A percentile compares a stretch with the other conserved stretches of the same genome.
phyloP scores from a whole-genome alignment of 2,113 vertebrate species.

The Casuarius casuarius region DNA sequence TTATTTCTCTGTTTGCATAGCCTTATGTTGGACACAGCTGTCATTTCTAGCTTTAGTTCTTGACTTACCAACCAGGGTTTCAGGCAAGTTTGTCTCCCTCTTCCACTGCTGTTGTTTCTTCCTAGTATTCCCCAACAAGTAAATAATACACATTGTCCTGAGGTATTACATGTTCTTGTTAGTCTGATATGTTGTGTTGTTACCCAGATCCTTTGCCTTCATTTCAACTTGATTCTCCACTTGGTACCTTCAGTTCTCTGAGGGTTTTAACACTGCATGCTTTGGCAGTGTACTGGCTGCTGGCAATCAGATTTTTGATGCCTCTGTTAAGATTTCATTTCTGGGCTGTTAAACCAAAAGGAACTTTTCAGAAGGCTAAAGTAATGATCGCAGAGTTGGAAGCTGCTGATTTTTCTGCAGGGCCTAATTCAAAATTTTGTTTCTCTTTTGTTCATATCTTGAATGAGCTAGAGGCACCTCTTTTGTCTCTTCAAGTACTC shows the following conservation, averaged over 20 bases:
- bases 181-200: background rate
- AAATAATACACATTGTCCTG: rapidly evolving
- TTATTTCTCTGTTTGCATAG: background rate
- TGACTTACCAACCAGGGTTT: background rate
- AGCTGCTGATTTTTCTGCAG: background rate
- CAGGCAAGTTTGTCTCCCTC: background rate
- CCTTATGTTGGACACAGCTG: background rate
- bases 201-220: background rate
- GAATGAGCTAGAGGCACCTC: background rate
- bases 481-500: background rate
- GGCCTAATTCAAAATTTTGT: background rate
- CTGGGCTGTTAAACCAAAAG: background rate
- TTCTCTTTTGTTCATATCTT: background rate
- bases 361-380: background rate
- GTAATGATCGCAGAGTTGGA: background rate
- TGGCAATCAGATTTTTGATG: background rate
- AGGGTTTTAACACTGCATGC: background rate
- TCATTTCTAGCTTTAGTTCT: background rate
- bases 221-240: background rate
- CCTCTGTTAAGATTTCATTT: background rate
- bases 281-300: background rate
- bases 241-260: background rate
- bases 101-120: background rate
- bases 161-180: background rate
- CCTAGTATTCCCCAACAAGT: background rate